A percentile compares a stretch with the other conserved stretches of the same genome.
Conservation (phyloP, 2,113 vertebrate species). For the Brevimyrus niger region DNA sequence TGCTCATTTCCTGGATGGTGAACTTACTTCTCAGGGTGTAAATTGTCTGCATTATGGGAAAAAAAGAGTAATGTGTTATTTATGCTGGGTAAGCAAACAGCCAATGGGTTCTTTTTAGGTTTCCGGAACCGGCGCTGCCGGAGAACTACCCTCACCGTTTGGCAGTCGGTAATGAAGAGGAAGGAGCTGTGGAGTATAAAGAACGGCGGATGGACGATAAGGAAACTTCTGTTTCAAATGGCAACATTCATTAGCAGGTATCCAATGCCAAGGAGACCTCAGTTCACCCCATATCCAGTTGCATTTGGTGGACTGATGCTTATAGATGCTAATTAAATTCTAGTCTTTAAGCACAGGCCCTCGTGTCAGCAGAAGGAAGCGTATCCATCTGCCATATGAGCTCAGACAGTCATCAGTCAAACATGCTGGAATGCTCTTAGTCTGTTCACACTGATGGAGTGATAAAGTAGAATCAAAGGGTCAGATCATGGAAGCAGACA, state of each 20-base stretch:
- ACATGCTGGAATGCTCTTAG: neutral
- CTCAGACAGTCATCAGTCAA: neutral
- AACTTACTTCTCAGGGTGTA: constrained; percentile 3
- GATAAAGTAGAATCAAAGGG: neutral
- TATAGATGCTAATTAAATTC: neutral
- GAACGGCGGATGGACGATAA: neutral
- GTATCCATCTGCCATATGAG: neutral
- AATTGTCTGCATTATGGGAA: constrained; percentile 1
- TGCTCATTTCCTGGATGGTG: neutral
- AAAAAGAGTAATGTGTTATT: constrained; percentile 10
- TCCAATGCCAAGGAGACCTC: neutral
- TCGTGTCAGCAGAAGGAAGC: no score
- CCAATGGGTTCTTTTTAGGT: neutral
- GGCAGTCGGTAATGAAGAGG: neutral
- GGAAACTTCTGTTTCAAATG: neutral
- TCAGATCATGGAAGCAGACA: neutral
- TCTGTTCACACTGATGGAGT: neutral
- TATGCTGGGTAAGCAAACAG: neutral
- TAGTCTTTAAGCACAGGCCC: neutral
- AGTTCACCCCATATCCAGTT: neutral
- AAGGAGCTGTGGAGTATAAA: neutral
- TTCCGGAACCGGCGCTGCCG: neutral
- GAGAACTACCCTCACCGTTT: neutral
- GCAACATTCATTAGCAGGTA: neutral
- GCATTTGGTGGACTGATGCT: neutral